A percentile compares a stretch with the other conserved stretches of the same genome.
Evolutionary conservation across 2,888 invertebrate genomes (phyloP).

Genomic region (Ophion ellenae): DNA sequence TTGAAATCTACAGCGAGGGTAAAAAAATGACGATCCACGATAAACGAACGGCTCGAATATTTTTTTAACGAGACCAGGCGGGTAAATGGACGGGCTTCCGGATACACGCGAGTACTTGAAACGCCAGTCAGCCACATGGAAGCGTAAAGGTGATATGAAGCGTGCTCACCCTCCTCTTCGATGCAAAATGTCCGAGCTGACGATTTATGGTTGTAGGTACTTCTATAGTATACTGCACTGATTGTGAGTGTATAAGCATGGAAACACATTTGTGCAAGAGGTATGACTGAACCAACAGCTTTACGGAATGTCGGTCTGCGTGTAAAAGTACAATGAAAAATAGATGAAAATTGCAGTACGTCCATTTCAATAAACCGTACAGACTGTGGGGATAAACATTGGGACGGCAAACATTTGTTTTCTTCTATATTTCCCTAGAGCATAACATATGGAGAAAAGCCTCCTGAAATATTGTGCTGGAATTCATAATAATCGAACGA

Average conservation of each 20-base stretch:
- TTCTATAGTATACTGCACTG: constrained; percentile 57
- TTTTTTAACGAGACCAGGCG: constrained; percentile 61
- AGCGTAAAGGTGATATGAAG: constrained; percentile 50
- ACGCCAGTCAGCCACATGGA: constrained; percentile 45
- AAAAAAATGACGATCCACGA: constrained; percentile 61
- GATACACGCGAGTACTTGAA: constrained; percentile 55
- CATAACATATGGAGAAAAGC: no score
- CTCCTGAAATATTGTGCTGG: no score
- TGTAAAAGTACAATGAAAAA: neutral
- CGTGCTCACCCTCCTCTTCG: constrained; percentile 19
- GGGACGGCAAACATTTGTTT: no score
- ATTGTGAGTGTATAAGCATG: neutral
- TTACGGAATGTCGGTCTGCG: neutral
- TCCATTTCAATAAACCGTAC: no score
- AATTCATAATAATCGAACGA: no score
- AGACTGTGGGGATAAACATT: no score
- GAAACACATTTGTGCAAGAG: constrained; percentile 39
- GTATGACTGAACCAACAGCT: constrained; percentile 7
- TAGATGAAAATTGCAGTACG: no score
- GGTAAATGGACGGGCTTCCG: constrained; percentile 47
- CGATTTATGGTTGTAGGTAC: constrained; percentile 47
- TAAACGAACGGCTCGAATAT: constrained; percentile 48
- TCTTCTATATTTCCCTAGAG: no score
- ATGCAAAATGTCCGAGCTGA: constrained; percentile 38
- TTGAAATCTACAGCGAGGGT: constrained; percentile 43